Evolutionary conservation across 2,113 vertebrate genomes (phyloP).

Genomic region (Leptobrachium ailaonicum): DNA sequence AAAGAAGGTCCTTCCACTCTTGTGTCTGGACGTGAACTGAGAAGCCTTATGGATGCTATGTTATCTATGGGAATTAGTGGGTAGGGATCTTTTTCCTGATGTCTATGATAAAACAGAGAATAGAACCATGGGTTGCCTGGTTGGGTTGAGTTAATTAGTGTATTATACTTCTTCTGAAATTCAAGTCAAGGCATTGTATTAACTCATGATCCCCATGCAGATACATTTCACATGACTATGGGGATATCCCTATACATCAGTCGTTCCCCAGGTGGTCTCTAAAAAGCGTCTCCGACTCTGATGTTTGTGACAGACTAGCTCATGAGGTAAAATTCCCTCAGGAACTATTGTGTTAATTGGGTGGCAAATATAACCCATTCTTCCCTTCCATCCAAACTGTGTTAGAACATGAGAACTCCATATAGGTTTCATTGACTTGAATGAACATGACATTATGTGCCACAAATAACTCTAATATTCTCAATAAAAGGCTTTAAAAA

Average conservation of each 20-base stretch:
- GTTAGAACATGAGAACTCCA: no score
- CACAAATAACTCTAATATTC: no score
- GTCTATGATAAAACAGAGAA: background rate
- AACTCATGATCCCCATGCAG: background rate
- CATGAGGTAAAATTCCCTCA: background rate
- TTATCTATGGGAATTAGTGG: background rate
- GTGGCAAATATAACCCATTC: background rate
- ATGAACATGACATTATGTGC: no score
- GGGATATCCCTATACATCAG: background rate
- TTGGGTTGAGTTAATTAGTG: background rate
- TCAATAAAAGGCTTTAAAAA: no score
- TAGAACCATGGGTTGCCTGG: background rate
- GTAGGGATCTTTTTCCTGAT: background rate
- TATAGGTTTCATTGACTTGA: no score
- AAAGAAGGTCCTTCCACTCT: no score
- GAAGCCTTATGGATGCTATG: no score
- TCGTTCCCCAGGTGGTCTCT: background rate
- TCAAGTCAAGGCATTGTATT: background rate
- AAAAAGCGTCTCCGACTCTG: background rate
- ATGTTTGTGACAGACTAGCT: background rate
- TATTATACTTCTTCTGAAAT: background rate
- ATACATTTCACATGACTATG: background rate
- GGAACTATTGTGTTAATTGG: background rate
- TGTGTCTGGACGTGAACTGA: no score
- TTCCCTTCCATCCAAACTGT: no score